These are phyloP conservation scores for Taenaris catops DNA, from an alignment of 2,888 invertebrate genomes.

Conservation along the genomic window DNA sequence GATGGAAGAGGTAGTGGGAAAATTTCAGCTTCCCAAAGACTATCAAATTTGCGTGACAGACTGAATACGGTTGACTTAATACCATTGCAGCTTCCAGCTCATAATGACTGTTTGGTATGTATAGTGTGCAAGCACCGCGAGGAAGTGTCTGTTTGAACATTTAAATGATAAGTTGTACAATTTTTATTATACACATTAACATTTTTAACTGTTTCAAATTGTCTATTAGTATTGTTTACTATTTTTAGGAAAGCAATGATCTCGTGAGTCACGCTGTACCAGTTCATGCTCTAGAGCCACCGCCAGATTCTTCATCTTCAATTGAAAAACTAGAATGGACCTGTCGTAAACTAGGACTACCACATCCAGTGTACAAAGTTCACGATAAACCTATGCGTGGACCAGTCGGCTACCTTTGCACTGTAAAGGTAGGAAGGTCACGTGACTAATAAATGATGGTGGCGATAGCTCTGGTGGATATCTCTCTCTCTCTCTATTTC, in stretches of 20 bases:
- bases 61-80: constrained; percentile 64
- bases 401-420: constrained; percentile 52
- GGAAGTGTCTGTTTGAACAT: too few relatives aligned
- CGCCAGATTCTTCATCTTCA: constrained; percentile 58
- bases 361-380: constrained; percentile 59
- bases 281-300: constrained; percentile 55
- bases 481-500: too few relatives aligned
- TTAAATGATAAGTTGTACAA: too few relatives aligned
- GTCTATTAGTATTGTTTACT: too few relatives aligned
- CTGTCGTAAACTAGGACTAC: constrained; percentile 61
- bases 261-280: constrained; percentile 48
- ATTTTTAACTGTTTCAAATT: too few relatives aligned
- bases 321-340: constrained; percentile 64
- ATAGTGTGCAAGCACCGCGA: too few relatives aligned
- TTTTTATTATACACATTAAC: too few relatives aligned
- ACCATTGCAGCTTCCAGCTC: constrained; percentile 61
- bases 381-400: constrained; percentile 49
- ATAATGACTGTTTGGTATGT: constrained; percentile 49
- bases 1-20: constrained; percentile 48
- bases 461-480: too few relatives aligned
- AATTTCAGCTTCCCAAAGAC: constrained; percentile 66
- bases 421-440: constrained; percentile 66
- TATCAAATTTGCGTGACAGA: constrained; percentile 60
- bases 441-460: too few relatives aligned
- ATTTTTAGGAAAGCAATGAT: constrained; percentile 37